phyloP scores from a whole-genome alignment of 2,797 vertebrate species.

The Megaceryle alcyon region DNA sequence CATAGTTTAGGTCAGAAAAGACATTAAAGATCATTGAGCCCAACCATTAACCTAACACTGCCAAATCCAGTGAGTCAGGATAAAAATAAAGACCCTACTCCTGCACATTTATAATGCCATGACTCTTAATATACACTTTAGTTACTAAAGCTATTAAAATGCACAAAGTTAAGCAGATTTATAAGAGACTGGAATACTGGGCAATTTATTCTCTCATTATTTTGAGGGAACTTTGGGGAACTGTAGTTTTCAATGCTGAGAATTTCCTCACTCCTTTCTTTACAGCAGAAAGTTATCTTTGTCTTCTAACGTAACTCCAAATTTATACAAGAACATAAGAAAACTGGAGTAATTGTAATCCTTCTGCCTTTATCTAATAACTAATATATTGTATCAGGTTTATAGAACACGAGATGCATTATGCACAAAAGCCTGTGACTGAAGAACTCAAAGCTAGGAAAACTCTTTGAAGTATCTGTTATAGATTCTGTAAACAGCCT shows the following conservation, averaged over 20 bases:
- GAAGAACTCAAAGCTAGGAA: slow-evolving; percentile 49
- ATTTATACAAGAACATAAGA: not conserved
- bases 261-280: not conserved
- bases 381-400: slow-evolving; percentile 7
- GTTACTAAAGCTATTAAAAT: not conserved
- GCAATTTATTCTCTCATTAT: not conserved
- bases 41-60: not conserved
- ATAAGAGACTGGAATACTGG: not conserved
- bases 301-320: not conserved
- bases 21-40: not conserved
- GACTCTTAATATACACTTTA: not conserved
- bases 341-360: slow-evolving; percentile 1
- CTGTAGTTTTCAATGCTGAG: not conserved
- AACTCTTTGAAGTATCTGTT: slow-evolving; percentile 62
- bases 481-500: slow-evolving; percentile 63
- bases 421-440: slow-evolving; percentile 45
- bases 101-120: not conserved
- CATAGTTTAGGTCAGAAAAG: not conserved
- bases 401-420: slow-evolving; percentile 46
- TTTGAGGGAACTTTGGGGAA: not conserved
- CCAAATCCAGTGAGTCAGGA: not conserved
- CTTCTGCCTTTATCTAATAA: not conserved
- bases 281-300: not conserved
- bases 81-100: not conserved
- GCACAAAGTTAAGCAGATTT: not conserved